Base-by-base conservation (phyloP, 2,113 vertebrate species). In the Serilophus lunatus region DNA sequence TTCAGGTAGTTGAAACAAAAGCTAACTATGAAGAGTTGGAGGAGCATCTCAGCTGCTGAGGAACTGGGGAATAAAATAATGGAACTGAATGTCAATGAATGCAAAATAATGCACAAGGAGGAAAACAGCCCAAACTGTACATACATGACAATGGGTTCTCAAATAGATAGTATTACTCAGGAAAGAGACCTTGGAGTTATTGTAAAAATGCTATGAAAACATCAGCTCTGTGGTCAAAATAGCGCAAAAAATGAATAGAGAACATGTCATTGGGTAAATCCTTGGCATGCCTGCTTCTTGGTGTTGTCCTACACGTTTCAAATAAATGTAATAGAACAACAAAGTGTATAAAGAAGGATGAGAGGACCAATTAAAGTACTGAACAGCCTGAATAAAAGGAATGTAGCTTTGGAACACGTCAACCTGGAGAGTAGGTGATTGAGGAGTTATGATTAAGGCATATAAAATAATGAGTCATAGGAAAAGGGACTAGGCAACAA, bases 181-280 rank as follows among this genome's bases (percentile, higher is more conserved):
- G 66, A 85, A 92, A 88, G 70, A 72, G 63, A 86, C 78, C 92
- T 95, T 90, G 82, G 45, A 65, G 50, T 69, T 93, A 65, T 45
- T 91, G 25, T 82, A 65, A 88, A 92, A 90, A 88, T 53, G 53
- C 19, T 45, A 17, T 19, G 31, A 72, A 82, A 74, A 50, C 63
- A 61, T 80, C 11, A 3, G 17, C 54, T 69, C n/a, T 72, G 11
- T 80, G 28, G 66, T 88, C 57, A 82, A 90, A 95, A 93, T 65
- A 92, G 36, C 85, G 36, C 88, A 61, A 45, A 45, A 68, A 93
- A 86, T 29, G 5, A 70, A 82, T 42, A 35, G 71, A 68, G 47
- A 90, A 44, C 31, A 76, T 85, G 68, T 33, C 14, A 47, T 51
- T 70, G 49, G 71, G 24, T 79, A 64, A 76, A 79, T 76, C 77